Percentiles rank a stretch among this genome's conserved stretches.
These are phyloP conservation scores for Sarcophaga rosellei DNA, from an alignment of 2,888 invertebrate genomes.

Conservation along the genomic window DNA sequence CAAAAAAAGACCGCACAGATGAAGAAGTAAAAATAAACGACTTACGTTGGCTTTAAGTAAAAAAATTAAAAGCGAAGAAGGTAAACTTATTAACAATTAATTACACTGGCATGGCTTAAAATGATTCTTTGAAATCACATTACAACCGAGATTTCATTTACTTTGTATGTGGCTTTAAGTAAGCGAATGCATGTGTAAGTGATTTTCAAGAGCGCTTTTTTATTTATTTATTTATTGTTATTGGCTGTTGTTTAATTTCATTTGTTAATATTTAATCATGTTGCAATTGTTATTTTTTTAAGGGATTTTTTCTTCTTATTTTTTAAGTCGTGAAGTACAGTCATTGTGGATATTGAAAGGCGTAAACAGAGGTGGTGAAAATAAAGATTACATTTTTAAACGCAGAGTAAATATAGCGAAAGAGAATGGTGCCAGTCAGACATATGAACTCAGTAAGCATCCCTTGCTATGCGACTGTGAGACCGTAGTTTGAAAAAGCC, in stretches of 20 bases:
- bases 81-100: constrained; percentile 17
- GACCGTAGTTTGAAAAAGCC: too few species aligned
- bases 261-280: constrained; percentile 9
- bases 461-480: too few species aligned
- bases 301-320: not conserved
- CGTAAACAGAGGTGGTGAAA: not conserved
- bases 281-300: not conserved
- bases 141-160: not conserved
- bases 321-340: not conserved
- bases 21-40: not conserved
- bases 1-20: too few species aligned
- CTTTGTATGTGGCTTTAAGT: not conserved
- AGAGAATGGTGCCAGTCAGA: too few species aligned
- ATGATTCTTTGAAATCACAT: not conserved
- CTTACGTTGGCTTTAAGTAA: not conserved
- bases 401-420: too few species aligned
- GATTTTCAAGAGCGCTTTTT: not conserved
- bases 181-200: not conserved
- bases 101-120: constrained; percentile 1
- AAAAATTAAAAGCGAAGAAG: too few species aligned
- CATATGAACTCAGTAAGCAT: too few species aligned
- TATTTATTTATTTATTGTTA: not conserved
- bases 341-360: not conserved
- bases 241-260: not conserved
- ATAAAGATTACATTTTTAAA: too few species aligned